Conservation (phyloP, 1,140 invertebrate species). For the Brachionus calyciflorus region DNA sequence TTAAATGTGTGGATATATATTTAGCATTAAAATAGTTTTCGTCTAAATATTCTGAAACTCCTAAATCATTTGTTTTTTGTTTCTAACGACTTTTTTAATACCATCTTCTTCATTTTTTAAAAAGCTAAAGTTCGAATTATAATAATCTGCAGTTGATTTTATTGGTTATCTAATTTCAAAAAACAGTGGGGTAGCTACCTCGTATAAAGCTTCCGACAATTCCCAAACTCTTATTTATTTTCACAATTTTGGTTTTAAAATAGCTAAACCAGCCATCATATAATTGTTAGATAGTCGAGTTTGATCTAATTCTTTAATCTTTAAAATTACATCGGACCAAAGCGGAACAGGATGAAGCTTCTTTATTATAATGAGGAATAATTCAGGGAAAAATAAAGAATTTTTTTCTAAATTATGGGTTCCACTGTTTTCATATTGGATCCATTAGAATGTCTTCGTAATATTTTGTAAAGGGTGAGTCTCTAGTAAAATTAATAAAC, state of each 20-base stretch:
- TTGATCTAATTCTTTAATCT: not conserved
- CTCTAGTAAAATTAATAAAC: not conserved
- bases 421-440: not conserved
- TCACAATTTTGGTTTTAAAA: not conserved
- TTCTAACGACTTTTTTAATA: too few species aligned
- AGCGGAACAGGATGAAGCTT: not conserved
- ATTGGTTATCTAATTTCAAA: too few species aligned
- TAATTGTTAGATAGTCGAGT: constrained; percentile 1
- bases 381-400: not conserved
- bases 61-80: too few species aligned
- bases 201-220: too few species aligned
- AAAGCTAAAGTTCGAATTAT: too few species aligned
- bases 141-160: too few species aligned
- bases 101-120: too few species aligned
- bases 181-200: too few species aligned
- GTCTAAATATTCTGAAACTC: too few species aligned
- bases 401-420: not conserved
- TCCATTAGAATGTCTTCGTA: not conserved
- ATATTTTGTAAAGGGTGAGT: not conserved
- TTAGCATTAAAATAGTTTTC: too few species aligned
- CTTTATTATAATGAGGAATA: not conserved
- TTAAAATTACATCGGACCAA: not conserved
- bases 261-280: not conserved
- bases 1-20: too few species aligned
- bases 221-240: too few species aligned